Base-by-base conservation (phyloP, 2,113 vertebrate genomes). In the Corydoras maculifer region DNA sequence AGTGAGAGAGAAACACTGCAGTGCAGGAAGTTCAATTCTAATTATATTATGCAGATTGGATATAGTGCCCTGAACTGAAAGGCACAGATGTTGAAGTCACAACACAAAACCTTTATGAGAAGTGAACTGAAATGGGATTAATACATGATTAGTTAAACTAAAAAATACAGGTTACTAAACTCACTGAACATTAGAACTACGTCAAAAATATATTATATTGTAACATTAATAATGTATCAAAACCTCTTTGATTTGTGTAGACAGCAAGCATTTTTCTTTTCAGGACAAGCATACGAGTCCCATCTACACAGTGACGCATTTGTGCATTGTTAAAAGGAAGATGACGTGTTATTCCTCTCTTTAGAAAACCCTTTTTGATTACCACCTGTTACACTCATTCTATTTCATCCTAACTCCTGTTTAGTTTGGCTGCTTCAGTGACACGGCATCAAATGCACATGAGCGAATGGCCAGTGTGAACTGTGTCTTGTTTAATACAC, bases 321-420 rank as follows among this genome's bases (percentile, higher is more conserved):
- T 58, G 9, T 35, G 78, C 71, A 76, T 75, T 70, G 35, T 43
- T 83, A 84, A 66, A 68, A 69, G 78, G 77, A 82, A 81, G 82
- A 77, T 89, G 86, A 88, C 74, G 74, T 72, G 11, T 63, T 32
- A 76, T 69, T 61, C 73, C 66, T 75, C 80, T 79, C 73, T 80
- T 82, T 68, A 77, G 85, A 85, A 84, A 84, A 82, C 84, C 84
- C 87, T 86, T 74, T 82, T 79, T 85, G 85, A 86, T 86, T 84
- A 86, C 70, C 88, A 90, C 88, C 88, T 89, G 89, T 87, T 88
- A 81, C 81, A 70, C 77, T 83, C 80, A 73, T 79, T 84, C 79
- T 82, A 49, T 57, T 53, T 50, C 62, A 35, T 43, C 55, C 66
- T 32, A 43, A 4, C 59, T 58, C 48, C 12, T 61, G 48, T 65